These are phyloP conservation scores for Danionella cerebrum DNA, from an alignment of 2,113 vertebrate genomes.

Conservation along the genomic window DNA sequence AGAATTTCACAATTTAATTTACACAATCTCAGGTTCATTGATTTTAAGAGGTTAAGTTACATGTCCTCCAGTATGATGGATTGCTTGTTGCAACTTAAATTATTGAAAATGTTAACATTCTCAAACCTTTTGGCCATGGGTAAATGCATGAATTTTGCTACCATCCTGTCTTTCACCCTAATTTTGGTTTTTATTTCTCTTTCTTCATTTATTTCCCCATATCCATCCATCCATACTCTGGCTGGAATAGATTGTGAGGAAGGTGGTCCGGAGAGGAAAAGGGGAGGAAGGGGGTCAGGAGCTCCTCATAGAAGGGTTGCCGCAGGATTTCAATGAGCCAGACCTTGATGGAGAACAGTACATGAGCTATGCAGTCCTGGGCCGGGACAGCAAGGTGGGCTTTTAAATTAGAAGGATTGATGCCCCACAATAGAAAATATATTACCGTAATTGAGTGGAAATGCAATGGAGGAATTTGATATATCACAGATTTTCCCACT, in stretches of 20 bases:
- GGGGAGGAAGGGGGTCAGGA: constrained; percentile 67
- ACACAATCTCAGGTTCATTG: too few species aligned
- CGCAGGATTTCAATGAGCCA: constrained; percentile 70
- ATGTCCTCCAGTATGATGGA: too few species aligned
- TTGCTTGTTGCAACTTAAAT: too few species aligned
- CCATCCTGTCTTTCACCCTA: constrained; percentile 9
- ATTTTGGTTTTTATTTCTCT: constrained; percentile 14
- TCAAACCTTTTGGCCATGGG: too few species aligned
- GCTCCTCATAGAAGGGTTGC: constrained; percentile 71
- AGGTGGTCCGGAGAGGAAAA: constrained; percentile 84
- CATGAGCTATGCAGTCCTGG: constrained; percentile 72
- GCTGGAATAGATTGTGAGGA: constrained; percentile 75
- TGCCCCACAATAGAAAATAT: too few species aligned
- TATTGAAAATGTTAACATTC: too few species aligned
- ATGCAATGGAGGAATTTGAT: too few species aligned
- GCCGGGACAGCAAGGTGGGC: constrained; percentile 69
- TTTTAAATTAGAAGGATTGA: constrained; percentile 48
- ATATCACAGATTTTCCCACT: too few species aligned
- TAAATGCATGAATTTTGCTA: not conserved
- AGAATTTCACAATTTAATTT: too few species aligned
- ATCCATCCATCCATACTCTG: not conserved
- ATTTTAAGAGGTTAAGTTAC: too few species aligned
- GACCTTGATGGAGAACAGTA: constrained; percentile 74
- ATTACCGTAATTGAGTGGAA: too few species aligned
- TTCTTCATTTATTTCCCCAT: not conserved